These are phyloP conservation scores for Atherinomorus stipes DNA, from an alignment of 2,113 vertebrate species.

Conservation along the genomic window DNA sequence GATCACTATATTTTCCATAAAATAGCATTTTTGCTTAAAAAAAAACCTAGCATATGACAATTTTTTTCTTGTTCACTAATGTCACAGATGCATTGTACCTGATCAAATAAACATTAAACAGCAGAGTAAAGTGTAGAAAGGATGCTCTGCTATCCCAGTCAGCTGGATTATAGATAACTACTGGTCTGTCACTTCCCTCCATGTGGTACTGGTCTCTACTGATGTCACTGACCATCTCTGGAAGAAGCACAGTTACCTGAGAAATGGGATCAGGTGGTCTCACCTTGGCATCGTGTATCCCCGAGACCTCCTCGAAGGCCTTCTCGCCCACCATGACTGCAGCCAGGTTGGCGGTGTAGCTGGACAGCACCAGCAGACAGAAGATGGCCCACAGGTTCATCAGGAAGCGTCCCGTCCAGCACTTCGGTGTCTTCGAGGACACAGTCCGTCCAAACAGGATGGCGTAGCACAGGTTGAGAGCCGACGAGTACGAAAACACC, in stretches of 20 bases:
- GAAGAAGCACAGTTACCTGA: background rate
- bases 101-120: no score
- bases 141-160: no score
- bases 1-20: no score
- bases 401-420: constrained; percentile 92
- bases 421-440: constrained; percentile 94
- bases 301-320: constrained; percentile 90
- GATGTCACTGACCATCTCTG: background rate
- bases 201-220: no score
- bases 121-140: no score
- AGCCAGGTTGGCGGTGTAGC: constrained; percentile 94
- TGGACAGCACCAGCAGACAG: constrained; percentile 94
- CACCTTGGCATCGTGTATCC: constrained; percentile 94
- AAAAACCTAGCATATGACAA: no score
- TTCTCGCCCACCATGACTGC: constrained; percentile 96
- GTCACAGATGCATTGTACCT: no score
- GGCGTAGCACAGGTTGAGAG: constrained; percentile 94
- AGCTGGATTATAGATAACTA: no score
- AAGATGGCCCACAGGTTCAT: constrained; percentile 98
- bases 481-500: constrained; percentile 94
- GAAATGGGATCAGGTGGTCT: constrained; percentile 8
- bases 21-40: no score
- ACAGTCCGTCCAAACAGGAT: constrained; percentile 93
- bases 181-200: background rate
- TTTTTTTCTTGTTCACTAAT: no score